phyloP scores from a whole-genome alignment of 2,888 invertebrate species.

The Synanthedon tipuliformis region DNA sequence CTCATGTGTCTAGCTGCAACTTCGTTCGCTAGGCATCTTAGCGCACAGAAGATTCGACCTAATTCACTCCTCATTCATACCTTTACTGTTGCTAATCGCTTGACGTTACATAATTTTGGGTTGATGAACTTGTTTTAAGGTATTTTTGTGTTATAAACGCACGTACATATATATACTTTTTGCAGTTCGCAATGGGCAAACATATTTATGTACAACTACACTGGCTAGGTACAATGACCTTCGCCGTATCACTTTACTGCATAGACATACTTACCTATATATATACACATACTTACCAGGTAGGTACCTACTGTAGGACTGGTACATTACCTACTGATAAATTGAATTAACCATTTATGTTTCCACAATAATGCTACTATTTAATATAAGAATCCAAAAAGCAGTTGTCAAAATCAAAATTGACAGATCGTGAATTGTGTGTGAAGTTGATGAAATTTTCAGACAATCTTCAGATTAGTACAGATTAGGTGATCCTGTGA shows the following conservation, averaged over 20 bases:
- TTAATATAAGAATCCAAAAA: too few relatives aligned
- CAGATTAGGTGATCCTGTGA: too few relatives aligned
- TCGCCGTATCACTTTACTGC: slow-evolving; percentile 25
- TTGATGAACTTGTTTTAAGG: slow-evolving; percentile 43
- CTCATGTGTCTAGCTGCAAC: slow-evolving; percentile 33
- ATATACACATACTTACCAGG: too few relatives aligned
- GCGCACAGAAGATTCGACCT: slow-evolving; percentile 5
- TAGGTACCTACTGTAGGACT: too few relatives aligned
- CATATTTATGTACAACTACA: neutral
- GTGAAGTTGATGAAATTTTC: too few relatives aligned
- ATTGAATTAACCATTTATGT: too few relatives aligned
- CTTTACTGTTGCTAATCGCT: slow-evolving; percentile 23
- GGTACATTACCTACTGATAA: too few relatives aligned
- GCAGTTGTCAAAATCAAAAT: too few relatives aligned
- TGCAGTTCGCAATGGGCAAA: slow-evolving; percentile 18
- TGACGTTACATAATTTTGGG: slow-evolving; percentile 31
- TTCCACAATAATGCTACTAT: too few relatives aligned
- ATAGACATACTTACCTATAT: neutral
- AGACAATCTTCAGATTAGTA: too few relatives aligned
- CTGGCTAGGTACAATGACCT: slow-evolving; percentile 32
- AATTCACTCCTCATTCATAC: slow-evolving; percentile 11
- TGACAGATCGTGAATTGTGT: too few relatives aligned
- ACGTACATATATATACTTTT: slow-evolving; percentile 25
- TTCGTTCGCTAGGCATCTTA: slow-evolving; percentile 11
- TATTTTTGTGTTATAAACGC: slow-evolving; percentile 32